Evolutionary conservation across 2,113 vertebrate genomes (phyloP).

Genomic region (Mus pahari): DNA sequence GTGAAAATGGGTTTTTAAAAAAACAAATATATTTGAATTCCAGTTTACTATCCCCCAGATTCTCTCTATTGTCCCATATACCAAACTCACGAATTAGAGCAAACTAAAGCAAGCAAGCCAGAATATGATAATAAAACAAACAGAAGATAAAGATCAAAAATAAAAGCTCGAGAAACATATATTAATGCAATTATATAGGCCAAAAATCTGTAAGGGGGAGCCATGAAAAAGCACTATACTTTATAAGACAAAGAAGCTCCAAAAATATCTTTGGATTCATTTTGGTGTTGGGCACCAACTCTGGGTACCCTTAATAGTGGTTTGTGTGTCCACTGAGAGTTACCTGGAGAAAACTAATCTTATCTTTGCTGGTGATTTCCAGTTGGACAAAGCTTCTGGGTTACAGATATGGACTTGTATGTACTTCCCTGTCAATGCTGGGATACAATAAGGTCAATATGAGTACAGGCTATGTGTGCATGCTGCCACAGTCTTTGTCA

Average conservation of each 20-base stretch:
- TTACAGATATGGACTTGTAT: not conserved
- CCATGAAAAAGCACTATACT: not conserved
- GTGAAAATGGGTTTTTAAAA: not conserved
- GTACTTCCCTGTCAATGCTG: too few species aligned
- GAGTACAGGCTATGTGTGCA: not conserved
- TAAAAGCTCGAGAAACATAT: not conserved
- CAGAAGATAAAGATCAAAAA: not conserved
- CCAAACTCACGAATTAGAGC: not conserved
- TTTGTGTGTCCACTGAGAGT: not conserved
- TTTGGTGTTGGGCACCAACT: not conserved
- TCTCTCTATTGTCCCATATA: not conserved
- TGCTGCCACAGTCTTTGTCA: too few species aligned
- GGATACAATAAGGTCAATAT: not conserved
- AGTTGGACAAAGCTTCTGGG: not conserved
- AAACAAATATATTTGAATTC: not conserved
- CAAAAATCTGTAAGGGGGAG: too few species aligned
- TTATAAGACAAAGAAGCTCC: not conserved
- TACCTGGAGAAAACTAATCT: not conserved
- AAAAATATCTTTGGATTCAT: not conserved
- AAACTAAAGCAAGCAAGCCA: not conserved
- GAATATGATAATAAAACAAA: not conserved
- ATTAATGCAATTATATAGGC: not conserved
- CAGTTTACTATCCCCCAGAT: not conserved
- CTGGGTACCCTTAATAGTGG: not conserved
- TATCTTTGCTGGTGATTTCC: not conserved